Evolutionary conservation across 2,113 vertebrate species (phyloP).

Genomic region (Corythornis madagascariensis): DNA sequence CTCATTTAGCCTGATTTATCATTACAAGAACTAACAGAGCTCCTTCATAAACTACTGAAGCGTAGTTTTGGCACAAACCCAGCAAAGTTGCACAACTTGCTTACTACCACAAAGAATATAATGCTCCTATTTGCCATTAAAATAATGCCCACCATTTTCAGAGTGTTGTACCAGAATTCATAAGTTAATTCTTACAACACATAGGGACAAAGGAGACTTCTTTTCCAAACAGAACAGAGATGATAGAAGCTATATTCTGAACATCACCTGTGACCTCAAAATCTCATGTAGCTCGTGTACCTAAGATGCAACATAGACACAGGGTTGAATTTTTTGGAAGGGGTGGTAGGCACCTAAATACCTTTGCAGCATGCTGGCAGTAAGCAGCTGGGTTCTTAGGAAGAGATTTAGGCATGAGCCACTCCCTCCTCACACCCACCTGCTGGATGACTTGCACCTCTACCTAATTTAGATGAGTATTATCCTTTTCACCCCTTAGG

Average conservation of each 20-base stretch:
- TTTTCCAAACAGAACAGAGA: not conserved
- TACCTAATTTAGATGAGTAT: slow-evolving; percentile 1
- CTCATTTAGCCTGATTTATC: slow-evolving; percentile 53
- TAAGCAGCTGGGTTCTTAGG: not conserved
- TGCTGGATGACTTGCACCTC: slow-evolving; percentile 25
- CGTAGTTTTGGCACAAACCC: slow-evolving; percentile 7
- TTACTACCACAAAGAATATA: not conserved
- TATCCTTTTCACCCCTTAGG: slow-evolving; percentile 4
- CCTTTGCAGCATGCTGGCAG: not conserved
- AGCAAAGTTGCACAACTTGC: not conserved
- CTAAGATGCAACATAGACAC: not conserved
- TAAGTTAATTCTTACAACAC: not conserved
- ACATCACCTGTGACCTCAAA: not conserved
- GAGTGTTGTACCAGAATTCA: not conserved
- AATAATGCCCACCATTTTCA: not conserved
- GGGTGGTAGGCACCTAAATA: not conserved
- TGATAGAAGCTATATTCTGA: not conserved
- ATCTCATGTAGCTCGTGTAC: not conserved
- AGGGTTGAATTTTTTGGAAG: not conserved
- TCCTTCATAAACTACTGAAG: slow-evolving; percentile 12
- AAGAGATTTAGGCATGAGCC: slow-evolving; percentile 1
- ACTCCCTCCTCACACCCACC: slow-evolving; percentile 25
- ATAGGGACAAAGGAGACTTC: not conserved
- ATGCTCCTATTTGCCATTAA: not conserved
- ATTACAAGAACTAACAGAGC: slow-evolving; percentile 48